phyloP scores from a whole-genome alignment of 1,140 invertebrate species.

The Neuroterus valhalla region DNA sequence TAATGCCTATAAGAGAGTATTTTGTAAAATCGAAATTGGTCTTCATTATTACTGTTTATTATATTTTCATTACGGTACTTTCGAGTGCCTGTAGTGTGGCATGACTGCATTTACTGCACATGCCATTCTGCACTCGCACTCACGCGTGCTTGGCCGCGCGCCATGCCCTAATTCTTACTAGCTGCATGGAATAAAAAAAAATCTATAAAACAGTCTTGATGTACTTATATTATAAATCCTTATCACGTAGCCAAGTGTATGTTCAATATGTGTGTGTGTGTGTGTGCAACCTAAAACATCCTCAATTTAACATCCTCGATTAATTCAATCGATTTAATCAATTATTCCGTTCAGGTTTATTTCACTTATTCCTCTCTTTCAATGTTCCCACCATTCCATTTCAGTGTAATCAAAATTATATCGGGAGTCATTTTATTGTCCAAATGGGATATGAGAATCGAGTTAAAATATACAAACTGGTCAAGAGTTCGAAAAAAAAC shows the following conservation, averaged over 20 bases:
- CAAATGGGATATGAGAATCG: too few species aligned
- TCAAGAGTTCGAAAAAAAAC: too few species aligned
- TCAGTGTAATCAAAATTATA: too few species aligned
- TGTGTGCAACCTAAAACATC: constrained; percentile 2
- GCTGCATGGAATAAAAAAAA: constrained; percentile 36
- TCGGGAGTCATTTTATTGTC: too few species aligned
- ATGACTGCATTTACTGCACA: constrained; percentile 30
- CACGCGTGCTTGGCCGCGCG: constrained; percentile 56
- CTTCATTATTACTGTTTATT: constrained; percentile 6
- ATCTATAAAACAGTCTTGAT: background rate
- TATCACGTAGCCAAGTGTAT: background rate
- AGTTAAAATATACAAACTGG: too few species aligned
- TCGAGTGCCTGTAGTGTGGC: background rate
- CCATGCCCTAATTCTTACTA: constrained; percentile 62
- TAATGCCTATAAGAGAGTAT: too few species aligned
- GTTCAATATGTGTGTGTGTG: background rate
- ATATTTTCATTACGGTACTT: constrained; percentile 27
- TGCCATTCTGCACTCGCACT: constrained; percentile 45
- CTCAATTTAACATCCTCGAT: constrained; percentile 14
- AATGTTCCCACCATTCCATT: too few species aligned
- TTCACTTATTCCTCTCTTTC: too few species aligned
- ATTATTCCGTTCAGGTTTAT: background rate
- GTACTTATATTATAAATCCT: constrained; percentile 17
- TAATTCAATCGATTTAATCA: constrained; percentile 5
- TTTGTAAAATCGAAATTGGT: constrained; percentile 1